Evolutionary conservation across 2,797 vertebrate species (phyloP), one percentile per base, ranked within the genome.

Genomic region (Botia almorhae): DNA sequence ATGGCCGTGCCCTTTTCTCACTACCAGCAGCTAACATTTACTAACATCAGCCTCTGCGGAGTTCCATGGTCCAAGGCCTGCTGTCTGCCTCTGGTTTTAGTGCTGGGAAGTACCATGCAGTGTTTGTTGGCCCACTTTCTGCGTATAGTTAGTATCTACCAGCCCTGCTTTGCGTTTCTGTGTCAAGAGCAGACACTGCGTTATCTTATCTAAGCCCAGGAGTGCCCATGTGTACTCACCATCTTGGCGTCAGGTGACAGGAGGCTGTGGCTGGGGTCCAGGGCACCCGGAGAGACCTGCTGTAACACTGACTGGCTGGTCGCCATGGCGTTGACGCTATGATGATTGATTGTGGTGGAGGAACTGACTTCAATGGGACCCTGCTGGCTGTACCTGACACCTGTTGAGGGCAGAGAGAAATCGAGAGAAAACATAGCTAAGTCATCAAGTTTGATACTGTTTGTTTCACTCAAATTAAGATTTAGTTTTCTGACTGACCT

Each of bases 221-320:
- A 86, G 92, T 90, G 92, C 89, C 93, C 92, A 93, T 89, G 93
- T 85, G 92, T 90, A 92, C 89, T 93, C 94, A 99, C 98, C 97
- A 99, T 98, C 94, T 99, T 99, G 90, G 94, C 93, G 86, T 99
- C 96, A 90, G 98, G 96, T 86, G 97, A 97, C 94, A 99, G 94
- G 90, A 99, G 93, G 90, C 92, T 94, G 90, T 98, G 96, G 94
- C 96, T 90, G 1, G 94, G 95, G 92, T 99, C 98, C 95, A 99
- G 90, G 84, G 93, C 88, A 74, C 93, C 96, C 11, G 98, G 97
- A 89, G 98, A 99, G 90, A 98, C 97, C 92, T 98, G 97, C 93
- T 98, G 98, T 84, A 98, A 94, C 84, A 97, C 95, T 0, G 96
- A 95, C 90, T 97, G 97, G 93, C 96, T 96, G 88, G 91, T 95